Percentiles rank a stretch among this genome's conserved stretches.
Evolutionary conservation across 2,888 invertebrate species (phyloP).

Genomic region (Cryptocephalus primarius): DNA sequence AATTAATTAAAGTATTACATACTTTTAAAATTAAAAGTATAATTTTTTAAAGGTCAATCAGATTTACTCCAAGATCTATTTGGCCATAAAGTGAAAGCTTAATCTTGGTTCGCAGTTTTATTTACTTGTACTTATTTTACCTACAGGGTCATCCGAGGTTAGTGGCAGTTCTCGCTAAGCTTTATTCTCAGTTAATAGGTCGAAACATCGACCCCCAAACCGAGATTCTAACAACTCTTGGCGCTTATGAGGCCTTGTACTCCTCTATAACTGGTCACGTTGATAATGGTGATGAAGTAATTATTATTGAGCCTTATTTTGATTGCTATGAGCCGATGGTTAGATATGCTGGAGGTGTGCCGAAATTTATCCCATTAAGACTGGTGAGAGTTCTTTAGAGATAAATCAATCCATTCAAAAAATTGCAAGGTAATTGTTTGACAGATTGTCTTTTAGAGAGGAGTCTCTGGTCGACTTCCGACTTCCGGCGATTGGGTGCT

Average conservation of each 20-base stretch:
- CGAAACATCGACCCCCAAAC: conserved; percentile 70
- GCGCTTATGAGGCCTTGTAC: conserved; percentile 93
- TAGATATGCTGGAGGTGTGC: conserved; percentile 71
- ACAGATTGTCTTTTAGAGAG: too few species aligned
- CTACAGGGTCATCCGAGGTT: conserved; percentile 84
- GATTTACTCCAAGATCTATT: too few species aligned
- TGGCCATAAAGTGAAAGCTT: too few species aligned
- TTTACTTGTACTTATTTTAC: neutral
- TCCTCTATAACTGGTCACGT: conserved; percentile 65
- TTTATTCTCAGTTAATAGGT: conserved; percentile 72
- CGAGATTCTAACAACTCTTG: conserved; percentile 81
- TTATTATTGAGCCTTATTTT: conserved; percentile 96
- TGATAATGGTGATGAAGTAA: conserved; percentile 80
- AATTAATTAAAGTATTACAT: too few species aligned
- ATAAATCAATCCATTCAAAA: neutral
- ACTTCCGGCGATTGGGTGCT: conserved; percentile 65
- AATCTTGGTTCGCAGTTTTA: neutral
- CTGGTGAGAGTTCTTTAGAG: conserved; percentile 34
- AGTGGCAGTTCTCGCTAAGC: conserved; percentile 69
- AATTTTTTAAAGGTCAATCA: too few species aligned
- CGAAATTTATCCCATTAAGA: conserved; percentile 77
- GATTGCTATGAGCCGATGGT: conserved; percentile 98
- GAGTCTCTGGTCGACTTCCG: too few species aligned
- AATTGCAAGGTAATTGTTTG: neutral
- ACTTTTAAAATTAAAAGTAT: too few species aligned